Conservation (phyloP, 2,113 vertebrate genomes). For the Pelusios castaneus region DNA sequence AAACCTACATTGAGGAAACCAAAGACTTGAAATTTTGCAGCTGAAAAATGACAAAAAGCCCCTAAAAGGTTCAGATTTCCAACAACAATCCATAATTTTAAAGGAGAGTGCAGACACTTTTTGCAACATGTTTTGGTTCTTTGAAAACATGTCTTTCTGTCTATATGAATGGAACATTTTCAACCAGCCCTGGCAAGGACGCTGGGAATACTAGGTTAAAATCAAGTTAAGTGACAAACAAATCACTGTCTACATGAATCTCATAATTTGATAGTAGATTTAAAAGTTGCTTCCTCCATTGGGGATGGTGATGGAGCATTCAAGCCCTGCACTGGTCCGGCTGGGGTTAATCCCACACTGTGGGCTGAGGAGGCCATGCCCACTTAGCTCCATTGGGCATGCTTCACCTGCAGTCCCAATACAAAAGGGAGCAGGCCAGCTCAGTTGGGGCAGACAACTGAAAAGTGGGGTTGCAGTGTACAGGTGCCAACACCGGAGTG, state of each 20-base stretch:
- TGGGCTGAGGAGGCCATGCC: no score
- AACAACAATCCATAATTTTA: neutral
- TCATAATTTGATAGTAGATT: neutral
- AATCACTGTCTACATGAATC: neutral
- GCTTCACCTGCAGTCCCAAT: no score
- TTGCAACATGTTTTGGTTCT: neutral
- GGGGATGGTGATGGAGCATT: no score
- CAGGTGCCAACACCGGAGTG: no score
- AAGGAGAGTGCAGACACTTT: neutral
- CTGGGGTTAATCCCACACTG: no score
- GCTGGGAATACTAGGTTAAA: neutral
- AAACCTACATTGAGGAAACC: neutral
- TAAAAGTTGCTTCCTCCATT: neutral
- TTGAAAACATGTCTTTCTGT: no score
- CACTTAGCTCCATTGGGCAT: no score
- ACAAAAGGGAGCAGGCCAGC: no score
- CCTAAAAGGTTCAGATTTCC: neutral
- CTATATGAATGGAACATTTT: neutral
- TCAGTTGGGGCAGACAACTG: no score
- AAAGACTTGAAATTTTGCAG: neutral
- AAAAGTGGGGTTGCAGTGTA: no score
- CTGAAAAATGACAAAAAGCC: neutral
- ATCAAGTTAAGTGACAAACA: neutral
- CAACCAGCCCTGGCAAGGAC: neutral
- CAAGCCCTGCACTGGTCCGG: no score